phyloP scores from a whole-genome alignment of 2,113 vertebrate species.

The Hyla sarda region DNA sequence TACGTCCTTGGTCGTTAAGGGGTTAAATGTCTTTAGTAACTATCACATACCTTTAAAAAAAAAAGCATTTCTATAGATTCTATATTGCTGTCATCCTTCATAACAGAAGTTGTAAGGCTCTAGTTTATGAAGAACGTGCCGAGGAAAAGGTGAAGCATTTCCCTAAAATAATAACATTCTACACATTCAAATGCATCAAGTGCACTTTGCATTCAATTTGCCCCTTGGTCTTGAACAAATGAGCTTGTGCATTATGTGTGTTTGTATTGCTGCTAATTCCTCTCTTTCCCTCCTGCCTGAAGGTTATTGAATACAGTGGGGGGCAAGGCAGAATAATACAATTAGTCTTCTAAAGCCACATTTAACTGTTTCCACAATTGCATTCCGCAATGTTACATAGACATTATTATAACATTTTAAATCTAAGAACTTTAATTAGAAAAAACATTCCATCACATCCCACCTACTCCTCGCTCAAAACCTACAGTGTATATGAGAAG shows the following conservation, averaged over 20 bases:
- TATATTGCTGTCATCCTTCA: neutral
- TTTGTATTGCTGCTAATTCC: conserved; percentile 43
- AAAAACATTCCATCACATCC: neutral
- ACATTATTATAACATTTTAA: conserved; percentile 12
- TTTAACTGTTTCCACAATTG: conserved; percentile 35
- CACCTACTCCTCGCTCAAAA: neutral
- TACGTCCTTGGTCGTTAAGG: too few species aligned
- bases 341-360: conserved; percentile 40
- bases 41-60: neutral
- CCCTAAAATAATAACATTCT: conserved; percentile 4
- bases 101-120: neutral
- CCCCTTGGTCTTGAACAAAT: conserved; percentile 44
- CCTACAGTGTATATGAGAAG: neutral
- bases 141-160: neutral
- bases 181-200: conserved; percentile 21
- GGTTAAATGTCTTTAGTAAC: neutral
- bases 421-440: conserved; percentile 15
- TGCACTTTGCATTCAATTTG: conserved; percentile 15
- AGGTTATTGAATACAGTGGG: conserved; percentile 45
- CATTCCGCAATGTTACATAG: neutral
- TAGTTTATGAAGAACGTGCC: neutral
- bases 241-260: conserved; percentile 40
- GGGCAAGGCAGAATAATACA: conserved; percentile 25
- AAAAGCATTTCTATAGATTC: too few species aligned
- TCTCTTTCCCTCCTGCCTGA: conserved; percentile 32